Base-by-base conservation (phyloP, 2,888 invertebrate genomes). In the Drosophila stalkeri region DNA sequence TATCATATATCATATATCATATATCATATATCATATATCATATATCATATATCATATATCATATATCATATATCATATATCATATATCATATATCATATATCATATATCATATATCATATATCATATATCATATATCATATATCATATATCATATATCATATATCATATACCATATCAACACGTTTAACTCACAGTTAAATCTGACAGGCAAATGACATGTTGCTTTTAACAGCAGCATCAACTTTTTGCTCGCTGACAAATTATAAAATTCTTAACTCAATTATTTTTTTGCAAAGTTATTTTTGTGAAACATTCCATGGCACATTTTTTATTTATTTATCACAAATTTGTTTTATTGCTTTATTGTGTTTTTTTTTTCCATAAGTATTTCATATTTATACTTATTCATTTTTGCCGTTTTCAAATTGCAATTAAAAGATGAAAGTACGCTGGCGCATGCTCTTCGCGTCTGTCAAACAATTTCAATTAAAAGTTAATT, bases 401-500 rank as follows among this genome's bases (percentile, higher is more conserved):
- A 14, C 66, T 46, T 43, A 41, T 47, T 20, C 52, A 46, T 68
- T 39, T 51, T 39, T 69, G 20, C 18, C 33, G 67, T 61, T 72
- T 60, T 77, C 68, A 79, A 82, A 81, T 67, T 74, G 62, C 79
- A 78, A 78, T 78, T 78, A 78, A 78, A 77, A 78, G 73, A 78
- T 81, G 81, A 78, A 78, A 78, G 78, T 47, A 72, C 47, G 60
- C 9, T 55, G 60, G 55, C 52, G 72, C 67, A 56, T 65, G 67
- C 78, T 57, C 61, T 68, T 49, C 56, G 68, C 64, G 68, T 68
- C 77, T 68, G 81, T 77, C 65, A 72, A 78, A 77, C 78, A 78
- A 77, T 90, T 90, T 88, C 80, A 85, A 86, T 85, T 90, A 90
- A 85, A 89, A 76, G 72, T 90, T 88, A 90, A 85, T 90, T 86